These are phyloP conservation scores for Monomorium pharaonis DNA, from an alignment of 1,140 invertebrate genomes.

Conservation along the genomic window DNA sequence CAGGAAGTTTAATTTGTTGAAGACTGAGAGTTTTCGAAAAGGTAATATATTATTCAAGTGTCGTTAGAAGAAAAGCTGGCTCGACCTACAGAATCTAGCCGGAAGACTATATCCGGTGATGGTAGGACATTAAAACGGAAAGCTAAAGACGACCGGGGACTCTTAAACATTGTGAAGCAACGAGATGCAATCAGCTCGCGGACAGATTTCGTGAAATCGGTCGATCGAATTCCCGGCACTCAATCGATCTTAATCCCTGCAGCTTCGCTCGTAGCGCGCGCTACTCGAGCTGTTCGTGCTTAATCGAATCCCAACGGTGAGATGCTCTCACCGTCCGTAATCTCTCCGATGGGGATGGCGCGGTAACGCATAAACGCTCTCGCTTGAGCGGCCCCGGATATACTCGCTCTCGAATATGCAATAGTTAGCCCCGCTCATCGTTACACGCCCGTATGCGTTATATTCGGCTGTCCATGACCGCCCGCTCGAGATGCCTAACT, in stretches of 20 bases:
- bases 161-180: neutral
- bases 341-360: slow-evolving; percentile 6
- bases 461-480: neutral
- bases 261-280: neutral
- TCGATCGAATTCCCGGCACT: slow-evolving; percentile 16
- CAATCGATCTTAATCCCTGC: slow-evolving; percentile 41
- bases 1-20: neutral
- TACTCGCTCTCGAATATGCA: slow-evolving; percentile 29
- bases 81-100: neutral
- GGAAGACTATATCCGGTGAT: neutral
- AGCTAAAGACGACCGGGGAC: neutral
- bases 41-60: neutral
- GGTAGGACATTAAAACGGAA: neutral
- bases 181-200: slow-evolving; percentile 19
- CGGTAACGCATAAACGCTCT: slow-evolving; percentile 39
- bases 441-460: neutral
- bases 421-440: neutral
- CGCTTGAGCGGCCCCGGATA: neutral
- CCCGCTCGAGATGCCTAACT: slow-evolving; percentile 4
- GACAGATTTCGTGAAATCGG: slow-evolving; percentile 1
- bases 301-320: slow-evolving; percentile 46
- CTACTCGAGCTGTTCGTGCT: slow-evolving; percentile 1
- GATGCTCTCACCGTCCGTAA: slow-evolving; percentile 11
- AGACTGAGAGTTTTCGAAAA: neutral
- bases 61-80: neutral